Evolutionary conservation across 2,888 invertebrate species (phyloP), one percentile per base, ranked within the genome.

Genomic region (Petrolisthes cinctipes): DNA sequence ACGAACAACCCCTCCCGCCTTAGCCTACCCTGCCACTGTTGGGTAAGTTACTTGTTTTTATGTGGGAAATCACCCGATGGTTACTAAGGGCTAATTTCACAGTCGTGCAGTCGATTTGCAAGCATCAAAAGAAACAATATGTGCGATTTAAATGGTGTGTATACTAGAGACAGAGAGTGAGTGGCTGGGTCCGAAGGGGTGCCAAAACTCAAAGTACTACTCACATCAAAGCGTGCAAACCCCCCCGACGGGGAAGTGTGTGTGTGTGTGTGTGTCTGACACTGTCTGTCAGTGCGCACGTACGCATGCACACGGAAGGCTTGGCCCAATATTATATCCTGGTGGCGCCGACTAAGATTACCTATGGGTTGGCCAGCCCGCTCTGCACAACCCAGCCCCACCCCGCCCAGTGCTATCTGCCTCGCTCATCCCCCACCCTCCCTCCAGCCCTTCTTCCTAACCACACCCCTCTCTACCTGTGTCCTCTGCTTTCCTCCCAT

Each of bases 331-430:
- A 66, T 73, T 83, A 83, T 76, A 84, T 84, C 84, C 84, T 54
- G 66, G 78, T 79, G 84, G 84, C 84, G 84, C 84, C 78, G 66
- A 84, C 78, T 66, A 66, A 79, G 78, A 78, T 84, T 84, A 84
- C 84, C 84, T 84, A 54, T 54, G 66, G 57, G 78, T 84, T 53
- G 76, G 51, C 84, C 20, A 83, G n/a, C 23, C 73, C 57, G 4
- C 14, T 17, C 82, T 14, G 54, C 54, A 20, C 23, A 75, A 9
- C 75, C 23, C 66, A 66, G 71, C n/a, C 79, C 56, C 9, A 2
- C 37, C 76, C 76, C 1, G 54, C 81, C 66, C 80, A 57, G 57
- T 20, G 56, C 57, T 79, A 54, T 79, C 84, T 84, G 37, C 20
- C 78, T 6, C 56, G 5, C 51, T 20, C 7, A 54, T 54, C 54